Conservation (phyloP, 1,140 invertebrate genomes). For the Bombus ignitus region DNA sequence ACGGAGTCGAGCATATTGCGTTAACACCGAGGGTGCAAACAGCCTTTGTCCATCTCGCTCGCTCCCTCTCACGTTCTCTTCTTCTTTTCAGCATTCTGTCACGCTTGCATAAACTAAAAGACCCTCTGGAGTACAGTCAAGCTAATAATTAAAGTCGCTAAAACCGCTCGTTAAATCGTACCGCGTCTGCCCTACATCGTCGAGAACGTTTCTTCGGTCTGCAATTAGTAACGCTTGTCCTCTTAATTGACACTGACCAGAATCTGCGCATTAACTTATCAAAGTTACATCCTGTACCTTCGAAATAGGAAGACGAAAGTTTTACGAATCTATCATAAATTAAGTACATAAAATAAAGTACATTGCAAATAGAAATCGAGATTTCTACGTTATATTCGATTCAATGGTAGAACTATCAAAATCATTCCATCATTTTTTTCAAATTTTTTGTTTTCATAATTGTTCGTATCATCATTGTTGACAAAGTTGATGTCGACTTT, state of each 20-base stretch:
- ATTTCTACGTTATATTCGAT: too few species aligned
- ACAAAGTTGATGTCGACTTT: not conserved
- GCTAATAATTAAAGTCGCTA: conserved; percentile 80
- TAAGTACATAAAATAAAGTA: too few species aligned
- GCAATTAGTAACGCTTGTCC: conserved; percentile 56
- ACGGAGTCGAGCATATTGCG: conserved; percentile 70
- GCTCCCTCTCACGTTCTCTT: conserved; percentile 40
- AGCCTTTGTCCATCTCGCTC: conserved; percentile 69
- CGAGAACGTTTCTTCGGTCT: not conserved
- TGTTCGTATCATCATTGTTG: too few species aligned
- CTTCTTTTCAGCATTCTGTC: conserved; percentile 34
- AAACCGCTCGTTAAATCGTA: conserved; percentile 74
- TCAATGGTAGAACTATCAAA: too few species aligned
- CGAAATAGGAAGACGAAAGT: not conserved
- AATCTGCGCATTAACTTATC: not conserved
- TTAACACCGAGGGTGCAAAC: conserved; percentile 79
- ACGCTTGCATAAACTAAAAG: conserved; percentile 34
- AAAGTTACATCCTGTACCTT: not conserved
- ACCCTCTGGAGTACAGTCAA: conserved; percentile 61
- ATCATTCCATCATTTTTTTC: too few species aligned
- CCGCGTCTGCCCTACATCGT: conserved; percentile 14
- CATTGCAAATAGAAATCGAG: too few species aligned
- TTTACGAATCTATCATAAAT: not conserved
- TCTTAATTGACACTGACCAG: conserved; percentile 10
- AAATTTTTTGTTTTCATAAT: too few species aligned